Percentiles rank a stretch among this genome's conserved stretches.
Evolutionary conservation across 2,888 invertebrate genomes (phyloP).

Genomic region (Philopedon plagiatum): DNA sequence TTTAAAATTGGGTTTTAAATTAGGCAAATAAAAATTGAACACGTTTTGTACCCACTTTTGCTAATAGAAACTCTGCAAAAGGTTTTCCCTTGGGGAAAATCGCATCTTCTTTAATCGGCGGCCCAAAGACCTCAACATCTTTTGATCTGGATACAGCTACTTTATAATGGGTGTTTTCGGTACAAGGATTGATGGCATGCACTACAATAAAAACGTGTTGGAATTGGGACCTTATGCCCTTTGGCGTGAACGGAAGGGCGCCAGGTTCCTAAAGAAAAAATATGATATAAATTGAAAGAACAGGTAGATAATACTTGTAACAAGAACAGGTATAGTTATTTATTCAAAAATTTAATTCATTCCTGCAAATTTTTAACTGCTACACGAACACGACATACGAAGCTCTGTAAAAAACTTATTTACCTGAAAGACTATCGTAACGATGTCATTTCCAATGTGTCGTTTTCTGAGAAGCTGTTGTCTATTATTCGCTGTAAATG

Average conservation of each 20-base stretch:
- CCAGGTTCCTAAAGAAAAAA: slow-evolving; percentile 84
- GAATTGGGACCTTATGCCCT: slow-evolving; percentile 95
- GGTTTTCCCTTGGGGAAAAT: slow-evolving; percentile 90
- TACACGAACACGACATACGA: too few relatives aligned
- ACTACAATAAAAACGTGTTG: slow-evolving; percentile 98
- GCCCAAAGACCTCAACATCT: slow-evolving; percentile 96
- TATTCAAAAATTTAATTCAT: too few relatives aligned
- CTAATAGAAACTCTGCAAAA: slow-evolving; percentile 95
- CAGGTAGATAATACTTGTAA: too few relatives aligned
- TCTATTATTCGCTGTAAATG: slow-evolving; percentile 94
- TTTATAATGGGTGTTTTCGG: slow-evolving; percentile 92
- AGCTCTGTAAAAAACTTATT: too few relatives aligned
- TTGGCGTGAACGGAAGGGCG: slow-evolving; percentile 92
- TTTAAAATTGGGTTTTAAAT: background rate
- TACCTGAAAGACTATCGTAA: slow-evolving; percentile 91
- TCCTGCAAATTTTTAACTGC: too few relatives aligned
- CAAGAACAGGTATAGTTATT: too few relatives aligned
- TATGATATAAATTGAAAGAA: too few relatives aligned
- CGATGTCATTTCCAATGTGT: slow-evolving; percentile 98
- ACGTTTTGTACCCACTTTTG: slow-evolving; percentile 80
- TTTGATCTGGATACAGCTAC: slow-evolving; percentile 80
- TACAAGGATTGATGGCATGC: slow-evolving; percentile 89
- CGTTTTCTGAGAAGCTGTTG: slow-evolving; percentile 95
- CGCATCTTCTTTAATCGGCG: slow-evolving; percentile 91
- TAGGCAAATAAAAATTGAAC: background rate